Conservation (phyloP, 2,888 invertebrate species). For the Hedya salicella region DNA sequence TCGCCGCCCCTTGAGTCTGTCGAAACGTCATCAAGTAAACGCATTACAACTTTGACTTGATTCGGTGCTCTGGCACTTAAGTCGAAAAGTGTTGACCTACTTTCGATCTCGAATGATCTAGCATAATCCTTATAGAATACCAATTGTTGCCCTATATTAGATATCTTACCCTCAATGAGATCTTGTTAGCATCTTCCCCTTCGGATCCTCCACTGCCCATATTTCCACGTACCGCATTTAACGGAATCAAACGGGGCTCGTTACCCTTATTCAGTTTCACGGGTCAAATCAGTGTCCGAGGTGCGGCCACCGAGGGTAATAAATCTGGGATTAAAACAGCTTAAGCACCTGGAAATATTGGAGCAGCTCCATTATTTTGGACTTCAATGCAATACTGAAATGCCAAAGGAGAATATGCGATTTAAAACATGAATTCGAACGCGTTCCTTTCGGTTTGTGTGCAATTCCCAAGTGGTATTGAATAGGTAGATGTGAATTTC, state of each 20-base stretch:
- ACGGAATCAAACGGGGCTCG: slow-evolving; percentile 31
- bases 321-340: neutral
- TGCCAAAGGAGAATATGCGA: neutral
- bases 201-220: slow-evolving; percentile 1
- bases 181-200: slow-evolving; percentile 10
- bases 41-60: too few species aligned
- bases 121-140: too few species aligned
- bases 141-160: too few species aligned
- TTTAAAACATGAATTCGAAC: neutral
- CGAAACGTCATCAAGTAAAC: too few species aligned
- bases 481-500: neutral
- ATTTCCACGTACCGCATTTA: slow-evolving; percentile 18
- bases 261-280: slow-evolving; percentile 28
- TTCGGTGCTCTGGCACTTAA: too few species aligned
- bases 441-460: neutral
- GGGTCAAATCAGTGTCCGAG: slow-evolving; percentile 27
- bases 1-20: too few species aligned
- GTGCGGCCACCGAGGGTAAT: slow-evolving; percentile 14
- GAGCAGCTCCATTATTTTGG: neutral
- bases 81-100: too few species aligned
- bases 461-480: too few species aligned
- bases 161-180: neutral
- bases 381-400: neutral
- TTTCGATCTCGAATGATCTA: too few species aligned
- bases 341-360: neutral